Evolutionary conservation across 2,888 invertebrate genomes (phyloP), one percentile per base, ranked within the genome.

Genomic region (Uropetala carovei): DNA sequence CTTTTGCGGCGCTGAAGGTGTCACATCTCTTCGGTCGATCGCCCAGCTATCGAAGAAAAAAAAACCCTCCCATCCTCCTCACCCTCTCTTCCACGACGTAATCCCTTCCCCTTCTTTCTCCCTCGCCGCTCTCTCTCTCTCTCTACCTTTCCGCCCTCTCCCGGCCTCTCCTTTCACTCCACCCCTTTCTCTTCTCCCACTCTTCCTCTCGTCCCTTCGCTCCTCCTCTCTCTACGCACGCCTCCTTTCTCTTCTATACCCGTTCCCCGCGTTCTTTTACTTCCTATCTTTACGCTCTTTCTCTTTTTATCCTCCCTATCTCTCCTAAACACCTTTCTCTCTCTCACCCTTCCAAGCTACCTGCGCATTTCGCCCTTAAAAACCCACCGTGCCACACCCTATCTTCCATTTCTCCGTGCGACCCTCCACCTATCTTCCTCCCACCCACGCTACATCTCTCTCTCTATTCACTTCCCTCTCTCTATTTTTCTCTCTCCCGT

Each of bases 1-100:
- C 75, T 18, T n/a, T 75, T 75, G 75, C 22, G 68, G 22, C n/a
- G 68, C 16, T 64, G n/a, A 68, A 68, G 68, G 68, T 68, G 68
- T 68, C 68, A 22, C 68, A 13, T 27, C 22, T 75, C 75, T 27
- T 59, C 59, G 27, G 14, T 86, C 57, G 27, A 60, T 60, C 85
- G 22, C 57, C 57, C 83, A 83, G 18, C 83, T 56, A 57, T 57
- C 85, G 27, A 59, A 57, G 14, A 13, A 43, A 43, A 57, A 27
- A 13, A 43, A 43, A 43, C 43, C 82, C 82, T 82, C 82, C 43
- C 3, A 5, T 43, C 43, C 43, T 43, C n/a, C n/a, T n/a, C n/a
- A n/a, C n/a, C n/a, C 75, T 27, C 30, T 60, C 27, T 60, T 22
- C 86, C 59, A 58, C 60, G 14, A 86, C 60, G 59, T 60, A 30